Conservation (phyloP, 2,888 invertebrate genomes). For the Sturmia bella region DNA sequence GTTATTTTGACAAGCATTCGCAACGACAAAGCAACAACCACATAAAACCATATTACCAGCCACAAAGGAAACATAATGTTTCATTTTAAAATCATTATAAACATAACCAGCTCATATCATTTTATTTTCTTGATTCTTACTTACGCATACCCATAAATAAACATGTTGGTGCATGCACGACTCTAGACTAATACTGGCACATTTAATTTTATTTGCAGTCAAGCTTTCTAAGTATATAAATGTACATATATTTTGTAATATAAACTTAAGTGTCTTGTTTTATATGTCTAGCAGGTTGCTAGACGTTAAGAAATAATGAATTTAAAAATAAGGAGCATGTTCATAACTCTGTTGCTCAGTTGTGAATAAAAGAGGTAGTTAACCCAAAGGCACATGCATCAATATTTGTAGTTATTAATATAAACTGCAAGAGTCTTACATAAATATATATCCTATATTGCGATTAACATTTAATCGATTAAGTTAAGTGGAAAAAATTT, state of each 20-base stretch:
- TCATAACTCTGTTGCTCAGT: neutral
- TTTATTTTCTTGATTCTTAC: slow-evolving; percentile 4
- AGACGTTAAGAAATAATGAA: slow-evolving; percentile 55
- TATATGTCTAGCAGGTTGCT: neutral
- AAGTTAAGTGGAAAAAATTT: no score
- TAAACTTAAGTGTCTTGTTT: neutral
- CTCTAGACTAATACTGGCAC: neutral
- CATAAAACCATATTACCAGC: slow-evolving; percentile 43
- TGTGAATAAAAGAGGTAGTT: neutral
- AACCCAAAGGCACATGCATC: neutral
- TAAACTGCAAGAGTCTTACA: no score
- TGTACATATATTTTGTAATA: neutral
- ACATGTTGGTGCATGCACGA: no score
- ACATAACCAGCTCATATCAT: slow-evolving; percentile 54
- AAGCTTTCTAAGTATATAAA: no score
- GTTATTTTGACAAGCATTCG: slow-evolving; percentile 65
- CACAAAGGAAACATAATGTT: slow-evolving; percentile 59
- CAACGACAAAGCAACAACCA: slow-evolving; percentile 45
- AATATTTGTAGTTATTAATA: no score
- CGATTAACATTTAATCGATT: no score
- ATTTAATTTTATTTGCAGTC: neutral
- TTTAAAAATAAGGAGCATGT: slow-evolving; percentile 26
- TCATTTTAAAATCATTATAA: slow-evolving; percentile 62
- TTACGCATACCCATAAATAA: neutral
- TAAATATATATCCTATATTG: no score